Percentiles rank a stretch among this genome's conserved stretches.
These are phyloP conservation scores for Imbricaverruca yamaguchii DNA, from an alignment of 2,888 invertebrate genomes.

Conservation along the genomic window DNA sequence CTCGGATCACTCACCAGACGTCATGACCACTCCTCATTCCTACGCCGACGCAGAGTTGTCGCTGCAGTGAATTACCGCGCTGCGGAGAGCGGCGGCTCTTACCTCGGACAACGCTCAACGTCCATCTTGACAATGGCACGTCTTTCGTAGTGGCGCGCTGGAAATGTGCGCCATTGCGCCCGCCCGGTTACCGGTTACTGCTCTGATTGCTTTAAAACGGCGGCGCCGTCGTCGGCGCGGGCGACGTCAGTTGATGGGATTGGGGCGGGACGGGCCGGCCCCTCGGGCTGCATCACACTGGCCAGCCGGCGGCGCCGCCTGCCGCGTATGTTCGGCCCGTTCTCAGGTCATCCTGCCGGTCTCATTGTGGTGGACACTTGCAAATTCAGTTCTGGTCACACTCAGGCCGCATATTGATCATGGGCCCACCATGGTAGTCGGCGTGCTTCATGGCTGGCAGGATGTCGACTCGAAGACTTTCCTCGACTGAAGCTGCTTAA, in stretches of 20 bases:
- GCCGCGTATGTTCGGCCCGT: background rate
- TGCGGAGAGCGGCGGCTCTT: too few species aligned
- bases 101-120: background rate
- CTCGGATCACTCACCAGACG: too few species aligned
- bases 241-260: background rate
- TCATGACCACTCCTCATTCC: too few species aligned
- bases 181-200: background rate
- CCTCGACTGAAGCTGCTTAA: too few species aligned
- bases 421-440: too few species aligned
- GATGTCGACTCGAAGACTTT: too few species aligned
- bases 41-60: too few species aligned
- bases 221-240: background rate
- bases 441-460: too few species aligned
- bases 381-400: background rate
- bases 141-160: background rate
- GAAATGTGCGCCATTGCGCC: background rate
- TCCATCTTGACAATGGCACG: background rate
- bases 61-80: too few species aligned
- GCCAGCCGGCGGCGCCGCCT: background rate
- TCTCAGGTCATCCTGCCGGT: background rate
- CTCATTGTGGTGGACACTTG: background rate
- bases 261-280: background rate
- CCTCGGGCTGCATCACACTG: background rate
- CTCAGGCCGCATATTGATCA: too few species aligned
- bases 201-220: constrained; percentile 5